A percentile compares a stretch with the other conserved stretches of the same genome.
These are phyloP conservation scores for Aplysina aerophoba DNA, from an alignment of 37 sponge, comb jelly and placozoan species.

Conservation along the genomic window DNA sequence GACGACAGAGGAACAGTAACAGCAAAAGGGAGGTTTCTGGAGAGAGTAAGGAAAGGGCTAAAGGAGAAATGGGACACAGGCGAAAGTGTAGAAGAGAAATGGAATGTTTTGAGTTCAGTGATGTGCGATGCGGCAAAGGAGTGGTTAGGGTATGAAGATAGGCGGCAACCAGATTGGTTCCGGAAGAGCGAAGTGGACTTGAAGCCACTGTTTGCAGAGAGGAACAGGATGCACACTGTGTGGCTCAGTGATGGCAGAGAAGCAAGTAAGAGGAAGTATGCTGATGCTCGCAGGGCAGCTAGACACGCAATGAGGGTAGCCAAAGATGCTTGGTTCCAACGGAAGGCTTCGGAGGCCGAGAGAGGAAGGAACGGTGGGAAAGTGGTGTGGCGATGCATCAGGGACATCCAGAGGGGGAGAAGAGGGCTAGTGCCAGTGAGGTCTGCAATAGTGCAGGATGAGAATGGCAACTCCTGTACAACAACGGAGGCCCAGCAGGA, in stretches of 20 bases:
- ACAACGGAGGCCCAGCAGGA: constrained; percentile 13
- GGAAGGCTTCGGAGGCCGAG: constrained; percentile 21
- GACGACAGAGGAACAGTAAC: constrained; percentile 22
- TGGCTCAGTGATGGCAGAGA: constrained; percentile 9
- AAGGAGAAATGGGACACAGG: constrained; percentile 3
- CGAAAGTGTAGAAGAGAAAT: neutral
- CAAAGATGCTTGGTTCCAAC: constrained; percentile 23
- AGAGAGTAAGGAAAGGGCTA: neutral
- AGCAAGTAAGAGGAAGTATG: neutral
- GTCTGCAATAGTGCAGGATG: neutral
- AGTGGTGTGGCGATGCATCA: constrained; percentile 7
- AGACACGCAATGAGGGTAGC: constrained; percentile 32
- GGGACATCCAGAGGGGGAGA: constrained; percentile 24
- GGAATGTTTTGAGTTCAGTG: constrained; percentile 13
- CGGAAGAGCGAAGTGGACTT: neutral
- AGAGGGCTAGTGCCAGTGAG: constrained; percentile 24
- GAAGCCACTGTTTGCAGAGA: constrained; percentile 2
- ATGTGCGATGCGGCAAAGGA: constrained; percentile 14
- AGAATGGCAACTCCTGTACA: neutral
- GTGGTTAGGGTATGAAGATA: constrained; percentile 19
- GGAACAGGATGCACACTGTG: constrained; percentile 2
- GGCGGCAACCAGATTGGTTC: constrained; percentile 31
- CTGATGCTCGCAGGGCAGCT: neutral
- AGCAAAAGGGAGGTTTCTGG: neutral
- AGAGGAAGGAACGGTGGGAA: constrained; percentile 11